Base-by-base conservation (phyloP, 2,113 vertebrate genomes). In the Ciconia maguari region DNA sequence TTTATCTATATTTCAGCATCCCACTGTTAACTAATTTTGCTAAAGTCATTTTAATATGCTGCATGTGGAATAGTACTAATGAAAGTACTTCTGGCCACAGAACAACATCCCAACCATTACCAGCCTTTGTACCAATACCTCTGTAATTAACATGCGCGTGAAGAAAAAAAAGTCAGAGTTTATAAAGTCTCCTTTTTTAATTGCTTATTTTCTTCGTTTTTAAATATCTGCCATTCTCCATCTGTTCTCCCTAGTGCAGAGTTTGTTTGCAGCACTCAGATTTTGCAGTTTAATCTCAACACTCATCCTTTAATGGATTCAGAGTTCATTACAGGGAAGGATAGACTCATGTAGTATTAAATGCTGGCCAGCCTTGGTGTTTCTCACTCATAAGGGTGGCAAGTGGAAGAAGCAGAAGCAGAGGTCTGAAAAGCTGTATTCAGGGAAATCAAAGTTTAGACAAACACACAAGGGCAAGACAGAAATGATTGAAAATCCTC, bases 211-310 rank as follows among this genome's bases (percentile, higher is more conserved):
- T 95, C 90, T 95, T 97, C 5, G 0, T 81, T 95, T 90, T 96
- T 79, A 93, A 95, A 89, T 95, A 93, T 88, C 92, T 92, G 75
- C 88, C 83, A 69, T 96, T 97, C 92, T 97, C 95, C 93, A 95
- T 97, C 96, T 98, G 96, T 93, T 97, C 77, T 96, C 86, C 61
- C 76, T 58, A 95, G 83, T 69, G 85, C 65, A 77, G 74, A 71
- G 90, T 62, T 93, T 85, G 88, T 96, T 94, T 95, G 87, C 48
- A 75, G 71, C 70, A 38, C 87, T 97, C 58, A 34, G 44, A 96
- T 96, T 95, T 93, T 95, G 74, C 88, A 68, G 44, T 83, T 97
- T 92, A 89, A 93, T 96, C 91, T 86, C 75, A 92, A 38, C 46
- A 34, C 54, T 92, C 90, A 77, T 82, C 71, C 41, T 97, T 77